Evolutionary conservation across 23 tunicate species (phyloP).

Genomic region (Trididemnum miniatum): DNA sequence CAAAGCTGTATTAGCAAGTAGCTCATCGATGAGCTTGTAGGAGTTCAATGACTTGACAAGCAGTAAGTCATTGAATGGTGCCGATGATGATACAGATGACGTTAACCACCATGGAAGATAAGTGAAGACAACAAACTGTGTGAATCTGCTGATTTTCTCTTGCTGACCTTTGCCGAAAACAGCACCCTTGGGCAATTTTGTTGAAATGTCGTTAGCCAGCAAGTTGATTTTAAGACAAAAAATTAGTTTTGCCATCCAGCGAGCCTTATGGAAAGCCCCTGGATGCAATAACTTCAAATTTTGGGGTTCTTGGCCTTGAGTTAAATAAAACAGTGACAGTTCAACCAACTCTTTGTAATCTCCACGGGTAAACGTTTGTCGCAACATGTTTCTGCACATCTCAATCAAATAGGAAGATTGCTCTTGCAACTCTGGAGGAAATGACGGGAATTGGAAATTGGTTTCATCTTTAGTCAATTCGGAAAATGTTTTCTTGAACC

Average conservation of each 20-base stretch:
- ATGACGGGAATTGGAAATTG: neutral
- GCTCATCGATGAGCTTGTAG: neutral
- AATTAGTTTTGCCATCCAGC: neutral
- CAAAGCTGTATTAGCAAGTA: constrained; percentile 1
- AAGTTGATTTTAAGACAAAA: constrained; percentile 6
- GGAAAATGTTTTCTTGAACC: neutral
- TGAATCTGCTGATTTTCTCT: neutral
- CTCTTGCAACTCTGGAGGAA: neutral
- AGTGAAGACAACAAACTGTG: no score
- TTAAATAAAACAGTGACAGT: neutral
- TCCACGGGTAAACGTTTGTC: neutral
- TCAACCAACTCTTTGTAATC: constrained; percentile 5
- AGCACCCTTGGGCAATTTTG: neutral
- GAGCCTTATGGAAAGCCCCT: constrained; percentile 14
- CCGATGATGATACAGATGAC: neutral
- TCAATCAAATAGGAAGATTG: neutral
- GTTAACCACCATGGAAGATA: no score
- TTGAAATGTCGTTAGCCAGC: neutral
- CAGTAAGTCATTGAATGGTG: no score
- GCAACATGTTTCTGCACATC: neutral
- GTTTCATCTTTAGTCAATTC: neutral
- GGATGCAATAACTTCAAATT: neutral
- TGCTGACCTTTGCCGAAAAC: neutral
- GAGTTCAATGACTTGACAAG: no score
- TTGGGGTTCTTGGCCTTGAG: neutral